These are phyloP conservation scores for Spicauda simplicius DNA, from an alignment of 2,888 invertebrate genomes.

Conservation along the genomic window DNA sequence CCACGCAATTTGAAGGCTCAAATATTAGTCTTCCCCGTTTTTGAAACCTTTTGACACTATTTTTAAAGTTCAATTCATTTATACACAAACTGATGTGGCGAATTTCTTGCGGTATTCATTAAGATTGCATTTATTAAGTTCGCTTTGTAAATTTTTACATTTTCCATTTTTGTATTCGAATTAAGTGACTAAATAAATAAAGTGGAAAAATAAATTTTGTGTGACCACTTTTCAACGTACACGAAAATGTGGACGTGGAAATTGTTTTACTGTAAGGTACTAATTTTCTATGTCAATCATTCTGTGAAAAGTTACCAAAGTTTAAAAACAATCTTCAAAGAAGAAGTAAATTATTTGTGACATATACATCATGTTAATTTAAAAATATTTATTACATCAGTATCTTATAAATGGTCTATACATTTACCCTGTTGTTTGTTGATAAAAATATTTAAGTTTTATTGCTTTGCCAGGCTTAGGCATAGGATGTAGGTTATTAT, in stretches of 20 bases:
- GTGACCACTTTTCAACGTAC: background rate
- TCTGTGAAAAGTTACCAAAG: slow-evolving; percentile 35
- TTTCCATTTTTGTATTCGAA: background rate
- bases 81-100: too few species aligned
- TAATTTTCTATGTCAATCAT: slow-evolving; percentile 28
- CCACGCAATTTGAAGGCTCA: slow-evolving; percentile 28
- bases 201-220: background rate
- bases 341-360: slow-evolving; percentile 20
- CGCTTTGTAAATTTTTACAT: background rate
- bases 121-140: slow-evolving; percentile 12
- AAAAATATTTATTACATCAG: background rate
- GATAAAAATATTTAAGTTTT: slow-evolving; percentile 19
- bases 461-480: slow-evolving; percentile 24
- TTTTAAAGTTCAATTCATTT: slow-evolving; percentile 5
- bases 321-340: slow-evolving; percentile 22
- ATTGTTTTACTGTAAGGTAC: slow-evolving; percentile 18
- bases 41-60: slow-evolving; percentile 5
- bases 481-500: slow-evolving; percentile 18
- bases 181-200: background rate
- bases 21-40: slow-evolving; percentile 34
- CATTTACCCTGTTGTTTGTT: slow-evolving; percentile 35
- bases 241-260: background rate
- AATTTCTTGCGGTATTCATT: slow-evolving; percentile 17
- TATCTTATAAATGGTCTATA: slow-evolving; percentile 10
- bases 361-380: slow-evolving; percentile 17